Conservation (phyloP, 1,140 invertebrate species). For the Muscidifurax raptorellus region DNA sequence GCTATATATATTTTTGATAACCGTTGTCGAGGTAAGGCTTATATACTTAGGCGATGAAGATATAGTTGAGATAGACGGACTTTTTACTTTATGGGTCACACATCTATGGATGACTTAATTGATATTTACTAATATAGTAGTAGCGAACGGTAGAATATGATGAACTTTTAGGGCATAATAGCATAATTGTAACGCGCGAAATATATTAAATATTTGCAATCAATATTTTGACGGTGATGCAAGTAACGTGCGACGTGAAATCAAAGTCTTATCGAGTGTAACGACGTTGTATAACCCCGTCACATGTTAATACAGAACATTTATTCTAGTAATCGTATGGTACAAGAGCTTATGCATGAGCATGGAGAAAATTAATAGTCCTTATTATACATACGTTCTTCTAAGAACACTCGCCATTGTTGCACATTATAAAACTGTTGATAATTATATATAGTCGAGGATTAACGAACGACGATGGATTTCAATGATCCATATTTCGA, state of each 20-base stretch:
- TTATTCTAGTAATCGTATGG: not conserved
- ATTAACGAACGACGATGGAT: not conserved
- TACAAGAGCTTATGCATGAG: constrained; percentile 12
- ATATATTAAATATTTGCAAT: too few species aligned
- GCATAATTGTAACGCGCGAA: too few species aligned
- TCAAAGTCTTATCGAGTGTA: not conserved
- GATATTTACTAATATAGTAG: too few species aligned
- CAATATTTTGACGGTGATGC: too few species aligned
- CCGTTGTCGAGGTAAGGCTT: too few species aligned
- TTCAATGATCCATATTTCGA: constrained; percentile 33
- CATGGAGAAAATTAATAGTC: constrained; percentile 16
- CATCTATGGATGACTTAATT: too few species aligned
- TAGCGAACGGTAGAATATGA: too few species aligned
- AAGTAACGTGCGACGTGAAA: not conserved
- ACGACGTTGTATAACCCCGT: not conserved
- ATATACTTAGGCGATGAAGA: too few species aligned
- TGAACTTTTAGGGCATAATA: too few species aligned
- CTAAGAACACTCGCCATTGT: not conserved
- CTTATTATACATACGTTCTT: not conserved
- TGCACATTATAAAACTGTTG: constrained; percentile 8
- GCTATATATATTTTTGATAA: not conserved
- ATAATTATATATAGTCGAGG: constrained; percentile 13
- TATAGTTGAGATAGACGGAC: too few species aligned
- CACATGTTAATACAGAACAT: not conserved
- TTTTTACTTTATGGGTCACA: too few species aligned